These are phyloP conservation scores for Drosophila micromelanica DNA, from an alignment of 1,140 invertebrate species.

Conservation along the genomic window DNA sequence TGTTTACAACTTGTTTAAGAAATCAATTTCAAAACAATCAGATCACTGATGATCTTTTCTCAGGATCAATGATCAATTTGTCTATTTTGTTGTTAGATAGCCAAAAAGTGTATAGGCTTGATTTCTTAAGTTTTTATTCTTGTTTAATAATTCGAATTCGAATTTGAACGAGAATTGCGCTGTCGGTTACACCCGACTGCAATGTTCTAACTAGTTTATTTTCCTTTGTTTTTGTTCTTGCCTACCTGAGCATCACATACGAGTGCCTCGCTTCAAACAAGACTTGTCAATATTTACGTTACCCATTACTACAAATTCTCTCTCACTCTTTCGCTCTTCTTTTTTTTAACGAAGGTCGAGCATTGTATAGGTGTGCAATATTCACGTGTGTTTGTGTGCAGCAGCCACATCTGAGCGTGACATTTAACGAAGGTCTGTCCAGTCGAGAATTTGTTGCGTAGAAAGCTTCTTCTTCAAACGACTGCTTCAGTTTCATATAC, in stretches of 20 bases:
- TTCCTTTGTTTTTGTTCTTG: slow-evolving; percentile 47
- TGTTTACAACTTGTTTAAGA: too few species aligned
- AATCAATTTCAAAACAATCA: too few species aligned
- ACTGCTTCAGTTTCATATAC: neutral
- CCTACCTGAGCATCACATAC: slow-evolving; percentile 24
- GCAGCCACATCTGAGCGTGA: slow-evolving; percentile 14
- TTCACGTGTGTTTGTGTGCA: slow-evolving; percentile 4
- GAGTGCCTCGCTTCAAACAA: slow-evolving; percentile 17
- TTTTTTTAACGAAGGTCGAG: slow-evolving; percentile 27
- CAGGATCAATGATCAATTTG: too few species aligned
- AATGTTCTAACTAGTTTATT: too few species aligned
- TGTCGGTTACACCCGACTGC: too few species aligned
- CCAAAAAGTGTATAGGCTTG: too few species aligned
- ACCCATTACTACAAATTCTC: slow-evolving; percentile 15
- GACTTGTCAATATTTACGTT: slow-evolving; percentile 62
- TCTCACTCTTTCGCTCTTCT: slow-evolving; percentile 1
- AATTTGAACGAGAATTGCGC: too few species aligned
- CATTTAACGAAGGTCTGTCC: slow-evolving; percentile 37
- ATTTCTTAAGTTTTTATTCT: too few species aligned
- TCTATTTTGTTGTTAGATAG: too few species aligned
- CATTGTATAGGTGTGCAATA: neutral
- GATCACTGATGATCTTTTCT: too few species aligned
- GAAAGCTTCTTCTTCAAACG: slow-evolving; percentile 10
- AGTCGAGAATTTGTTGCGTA: slow-evolving; percentile 27
- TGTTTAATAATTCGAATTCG: too few species aligned